Evolutionary conservation across 1,140 invertebrate species (phyloP), one percentile per base, ranked within the genome.

Genomic region (Dendroctonus ponderosae): DNA sequence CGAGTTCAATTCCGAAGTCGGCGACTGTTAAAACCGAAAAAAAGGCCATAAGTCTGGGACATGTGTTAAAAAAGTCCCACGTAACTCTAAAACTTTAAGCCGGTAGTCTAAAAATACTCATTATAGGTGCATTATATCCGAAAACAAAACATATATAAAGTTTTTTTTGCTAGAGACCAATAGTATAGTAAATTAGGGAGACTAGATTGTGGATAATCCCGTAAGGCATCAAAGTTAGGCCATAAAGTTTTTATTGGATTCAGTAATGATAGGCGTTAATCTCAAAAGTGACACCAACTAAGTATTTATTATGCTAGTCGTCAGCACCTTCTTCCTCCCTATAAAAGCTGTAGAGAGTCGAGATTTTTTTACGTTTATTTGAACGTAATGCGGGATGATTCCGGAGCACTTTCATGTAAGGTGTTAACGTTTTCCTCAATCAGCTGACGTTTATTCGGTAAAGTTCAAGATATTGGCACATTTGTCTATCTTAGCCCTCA

Each of bases 71-170:
- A 56, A 40, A 46, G 26, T 63, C 62, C 40, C 54, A 66, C 63
- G 59, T 66, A 66, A 58, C 26, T 66, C 15, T 59, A 54, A 59
- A 26, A 51, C 62, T n/a, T 52, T 26, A 9, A 52, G 6, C 14
- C 15, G 50, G 26, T 7, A 7, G 44, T 65, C 63, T 66, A 66
- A 66, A 66, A 66, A 66, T 66, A 66, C 63, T 40, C 62, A 66
- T 66, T 66, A 66, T 66, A 59, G 14, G 44, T 51, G 40, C 63
- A 58, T 66, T 66, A 66, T 59, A 39, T 39, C 54, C 40, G 58
- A 39, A 66, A 66, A 66, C 63, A 66, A 66, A 66, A 59, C 63
- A 66, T 59, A 58, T 48, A 66, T 66, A 54, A 44, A 8, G 53
- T 41, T 58, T 66, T 63, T 65, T 66, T 66, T 49, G 39, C 56